Base-by-base conservation (phyloP, 2,113 vertebrate genomes). In the Menura novaehollandiae region DNA sequence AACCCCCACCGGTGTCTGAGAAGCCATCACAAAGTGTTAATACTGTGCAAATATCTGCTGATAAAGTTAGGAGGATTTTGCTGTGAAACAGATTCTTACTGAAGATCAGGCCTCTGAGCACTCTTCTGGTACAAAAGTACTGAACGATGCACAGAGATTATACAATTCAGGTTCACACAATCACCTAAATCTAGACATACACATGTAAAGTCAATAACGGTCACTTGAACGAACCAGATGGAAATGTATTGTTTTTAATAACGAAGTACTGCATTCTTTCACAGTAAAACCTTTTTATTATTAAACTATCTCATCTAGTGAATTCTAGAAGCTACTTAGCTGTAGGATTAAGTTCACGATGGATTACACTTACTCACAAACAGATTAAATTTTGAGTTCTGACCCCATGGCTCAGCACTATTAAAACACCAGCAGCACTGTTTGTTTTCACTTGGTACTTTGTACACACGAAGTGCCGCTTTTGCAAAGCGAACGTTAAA, bases 1-100 rank as follows among this genome's bases (percentile, higher is more conserved):
- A 24, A 1, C 0, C n/a, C 0, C 0, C 15, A 51, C 8, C 21
- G 18, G 5, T 0, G 3, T 44, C 27, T 52, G 59, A 82, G 58
- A 67, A 71, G 46, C 64, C 81, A 24, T 15, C 15, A 28, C 13
- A 16, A 67, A 72, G 37, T 21, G 18, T 49, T 58, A 74, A 35
- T 35, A 39, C 23, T 21, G 15, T 74, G 77, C 59, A 95, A 80
- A 13, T 53, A 81, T 33, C 27, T 76, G 59, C 53, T 39, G 35
- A 46, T 44, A 58, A 63, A 51, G n/a, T 59, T 4, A 1, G 37
- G 7, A 49, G 3, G 22, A 63, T 85, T 74, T 53, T 55, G 53
- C 44, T 79, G 60, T 59, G 43, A 79, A 89, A 55, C 21, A 37
- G 37, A 30, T 88, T 63, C 35, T 72, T 51, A 51, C 4, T 35